Evolutionary conservation across 2,797 vertebrate genomes (phyloP).

Genomic region (Leucoraja ocellata): DNA sequence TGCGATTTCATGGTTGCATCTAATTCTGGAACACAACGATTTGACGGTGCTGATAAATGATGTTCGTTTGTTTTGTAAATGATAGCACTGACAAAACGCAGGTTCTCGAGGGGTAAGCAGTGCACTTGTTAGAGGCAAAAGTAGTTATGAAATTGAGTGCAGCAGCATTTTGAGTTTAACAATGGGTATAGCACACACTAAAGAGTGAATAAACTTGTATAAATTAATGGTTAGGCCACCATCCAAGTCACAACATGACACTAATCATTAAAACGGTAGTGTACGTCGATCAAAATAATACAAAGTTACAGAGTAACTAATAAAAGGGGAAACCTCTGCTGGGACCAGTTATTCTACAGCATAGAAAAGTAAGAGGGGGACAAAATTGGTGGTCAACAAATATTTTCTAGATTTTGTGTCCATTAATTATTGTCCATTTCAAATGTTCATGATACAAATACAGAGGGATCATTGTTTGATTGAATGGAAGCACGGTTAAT

Average conservation of each 20-base stretch:
- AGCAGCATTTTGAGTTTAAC: background rate
- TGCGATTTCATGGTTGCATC: background rate
- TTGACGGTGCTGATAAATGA: background rate
- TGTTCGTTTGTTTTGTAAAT: background rate
- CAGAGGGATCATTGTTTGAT: too few relatives aligned
- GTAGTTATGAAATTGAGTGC: background rate
- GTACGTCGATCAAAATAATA: background rate
- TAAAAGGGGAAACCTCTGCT: background rate
- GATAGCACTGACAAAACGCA: too few relatives aligned
- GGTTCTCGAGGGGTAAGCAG: too few relatives aligned
- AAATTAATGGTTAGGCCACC: background rate
- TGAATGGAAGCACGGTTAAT: too few relatives aligned
- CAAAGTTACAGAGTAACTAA: background rate
- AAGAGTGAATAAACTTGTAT: background rate
- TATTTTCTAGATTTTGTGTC: too few relatives aligned
- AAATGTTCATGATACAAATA: too few relatives aligned
- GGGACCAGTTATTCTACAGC: background rate
- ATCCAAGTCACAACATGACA: background rate
- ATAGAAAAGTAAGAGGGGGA: background rate
- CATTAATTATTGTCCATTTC: too few relatives aligned
- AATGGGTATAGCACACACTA: background rate
- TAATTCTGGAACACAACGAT: background rate
- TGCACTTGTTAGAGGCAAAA: background rate
- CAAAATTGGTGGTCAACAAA: too few relatives aligned
- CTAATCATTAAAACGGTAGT: background rate